These are phyloP conservation scores for Idaea straminata DNA, from an alignment of 2,888 invertebrate species.

Conservation along the genomic window DNA sequence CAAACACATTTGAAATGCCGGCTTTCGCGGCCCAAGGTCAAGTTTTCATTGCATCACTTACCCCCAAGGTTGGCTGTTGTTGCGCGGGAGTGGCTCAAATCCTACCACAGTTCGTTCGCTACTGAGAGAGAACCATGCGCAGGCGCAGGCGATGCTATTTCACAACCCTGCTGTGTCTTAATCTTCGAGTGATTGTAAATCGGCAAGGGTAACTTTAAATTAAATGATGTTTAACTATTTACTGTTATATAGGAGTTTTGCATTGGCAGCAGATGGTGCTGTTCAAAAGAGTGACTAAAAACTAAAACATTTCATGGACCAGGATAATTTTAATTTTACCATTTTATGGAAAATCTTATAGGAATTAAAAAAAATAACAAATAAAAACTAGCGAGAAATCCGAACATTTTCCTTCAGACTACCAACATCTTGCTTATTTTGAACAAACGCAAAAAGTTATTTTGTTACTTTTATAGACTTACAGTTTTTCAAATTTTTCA, in stretches of 20 bases:
- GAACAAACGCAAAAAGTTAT: too few relatives aligned
- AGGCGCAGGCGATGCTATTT: constrained; percentile 49
- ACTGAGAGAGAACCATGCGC: constrained; percentile 57
- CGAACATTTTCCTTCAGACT: too few relatives aligned
- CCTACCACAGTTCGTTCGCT: constrained; percentile 56
- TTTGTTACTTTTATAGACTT: too few relatives aligned
- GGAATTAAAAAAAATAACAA: too few relatives aligned
- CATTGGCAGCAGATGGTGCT: neutral
- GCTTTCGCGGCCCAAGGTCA: constrained; percentile 44
- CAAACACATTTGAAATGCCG: neutral
- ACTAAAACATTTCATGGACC: too few relatives aligned
- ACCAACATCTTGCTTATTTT: too few relatives aligned
- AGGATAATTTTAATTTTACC: too few relatives aligned
- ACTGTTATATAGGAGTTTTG: neutral
- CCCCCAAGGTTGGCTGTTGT: constrained; percentile 50
- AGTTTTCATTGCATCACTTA: constrained; percentile 60
- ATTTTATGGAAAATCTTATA: too few relatives aligned
- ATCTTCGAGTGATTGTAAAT: constrained; percentile 60
- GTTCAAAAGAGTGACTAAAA: too few relatives aligned
- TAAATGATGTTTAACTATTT: constrained; percentile 4
- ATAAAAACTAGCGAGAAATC: too few relatives aligned
- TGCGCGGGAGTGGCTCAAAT: constrained; percentile 60
- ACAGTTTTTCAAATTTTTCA: too few relatives aligned
- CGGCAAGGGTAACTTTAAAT: constrained; percentile 44
- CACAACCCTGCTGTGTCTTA: constrained; percentile 72